Conservation (phyloP, 2,113 vertebrate genomes). For the Mastomys natalensis region DNA sequence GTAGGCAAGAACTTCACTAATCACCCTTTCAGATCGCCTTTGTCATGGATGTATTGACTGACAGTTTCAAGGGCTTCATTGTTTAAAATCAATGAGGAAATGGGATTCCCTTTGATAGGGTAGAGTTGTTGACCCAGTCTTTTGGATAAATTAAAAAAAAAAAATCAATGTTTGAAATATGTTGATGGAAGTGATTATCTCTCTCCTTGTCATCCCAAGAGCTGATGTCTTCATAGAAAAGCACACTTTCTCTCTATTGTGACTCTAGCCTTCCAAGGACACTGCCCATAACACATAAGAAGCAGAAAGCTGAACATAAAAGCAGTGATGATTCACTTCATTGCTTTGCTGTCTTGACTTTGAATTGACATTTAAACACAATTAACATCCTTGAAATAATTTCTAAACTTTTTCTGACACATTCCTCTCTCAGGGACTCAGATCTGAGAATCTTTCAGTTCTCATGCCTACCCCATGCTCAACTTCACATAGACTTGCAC, state of each 20-base stretch:
- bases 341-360: neutral
- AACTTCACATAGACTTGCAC: neutral
- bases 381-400: neutral
- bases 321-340: neutral
- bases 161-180: conserved; percentile 66
- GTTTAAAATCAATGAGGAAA: conserved; percentile 77
- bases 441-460: neutral
- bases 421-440: neutral
- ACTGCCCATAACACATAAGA: neutral
- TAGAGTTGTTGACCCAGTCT: conserved; percentile 68
- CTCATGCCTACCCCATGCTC: neutral
- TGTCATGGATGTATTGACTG: conserved; percentile 80
- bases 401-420: neutral
- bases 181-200: conserved; percentile 57
- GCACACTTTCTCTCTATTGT: neutral
- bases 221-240: conserved; percentile 48
- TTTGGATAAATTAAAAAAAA: conserved; percentile 41
- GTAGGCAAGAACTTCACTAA: conserved; percentile 73
- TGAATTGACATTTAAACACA: neutral
- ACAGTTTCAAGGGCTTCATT: conserved; percentile 75
- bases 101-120: conserved; percentile 78
- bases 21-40: conserved; percentile 73
- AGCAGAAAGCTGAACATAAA: neutral
- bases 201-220: conserved; percentile 35
- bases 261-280: conserved; percentile 4